These are phyloP conservation scores for Prietella phreatophila DNA, from an alignment of 2,113 vertebrate genomes.

Conservation along the genomic window DNA sequence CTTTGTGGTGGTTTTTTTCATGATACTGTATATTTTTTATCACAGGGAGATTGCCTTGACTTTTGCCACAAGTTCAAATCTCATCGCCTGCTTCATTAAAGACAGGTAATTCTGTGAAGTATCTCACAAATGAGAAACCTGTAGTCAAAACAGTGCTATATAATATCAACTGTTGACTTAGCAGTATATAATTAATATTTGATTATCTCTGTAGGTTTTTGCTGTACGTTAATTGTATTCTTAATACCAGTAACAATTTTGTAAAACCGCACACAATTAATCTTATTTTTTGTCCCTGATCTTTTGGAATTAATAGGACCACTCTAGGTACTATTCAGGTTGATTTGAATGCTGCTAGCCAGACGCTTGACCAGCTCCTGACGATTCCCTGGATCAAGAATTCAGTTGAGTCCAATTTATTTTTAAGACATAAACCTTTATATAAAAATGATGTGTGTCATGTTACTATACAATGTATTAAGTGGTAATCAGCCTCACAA, in stretches of 20 bases:
- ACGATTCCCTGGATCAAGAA: slow-evolving; percentile 62
- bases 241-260: background rate
- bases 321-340: slow-evolving; percentile 50
- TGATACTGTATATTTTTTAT: slow-evolving; percentile 20
- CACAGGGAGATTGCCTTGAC: slow-evolving; percentile 60
- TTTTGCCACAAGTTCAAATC: slow-evolving; percentile 67
- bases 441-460: background rate
- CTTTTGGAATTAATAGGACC: background rate
- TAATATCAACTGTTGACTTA: background rate
- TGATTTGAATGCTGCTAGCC: slow-evolving; percentile 62
- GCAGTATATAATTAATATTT: background rate
- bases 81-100: slow-evolving; percentile 69
- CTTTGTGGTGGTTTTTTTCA: background rate
- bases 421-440: background rate
- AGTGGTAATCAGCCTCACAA: too few species aligned
- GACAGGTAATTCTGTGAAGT: slow-evolving; percentile 53
- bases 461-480: too few species aligned
- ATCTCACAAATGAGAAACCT: background rate
- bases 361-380: slow-evolving; percentile 60
- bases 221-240: background rate
- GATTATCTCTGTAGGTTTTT: background rate
- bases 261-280: background rate
- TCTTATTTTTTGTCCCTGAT: background rate
- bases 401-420: slow-evolving; percentile 52
- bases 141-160: background rate